phyloP scores from a whole-genome alignment of 2,888 invertebrate genomes.

The Ischnus inquisitorius region DNA sequence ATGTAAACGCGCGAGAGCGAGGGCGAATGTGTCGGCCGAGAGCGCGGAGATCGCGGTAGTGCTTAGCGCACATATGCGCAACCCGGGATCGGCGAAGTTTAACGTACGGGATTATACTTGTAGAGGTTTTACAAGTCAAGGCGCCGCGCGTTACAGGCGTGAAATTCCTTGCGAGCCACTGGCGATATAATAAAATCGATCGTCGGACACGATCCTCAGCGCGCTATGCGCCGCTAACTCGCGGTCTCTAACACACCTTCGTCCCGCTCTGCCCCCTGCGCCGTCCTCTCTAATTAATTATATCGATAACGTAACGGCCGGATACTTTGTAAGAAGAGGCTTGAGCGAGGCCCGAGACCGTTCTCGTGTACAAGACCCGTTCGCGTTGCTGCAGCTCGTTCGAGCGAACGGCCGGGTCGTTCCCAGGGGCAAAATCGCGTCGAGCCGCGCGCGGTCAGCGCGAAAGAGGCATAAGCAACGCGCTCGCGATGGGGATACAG shows the following conservation, averaged over 20 bases:
- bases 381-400: neutral
- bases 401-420: conserved; percentile 7
- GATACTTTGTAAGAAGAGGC: conserved; percentile 53
- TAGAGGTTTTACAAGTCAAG: neutral
- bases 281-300: conserved; percentile 73
- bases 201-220: conserved; percentile 62
- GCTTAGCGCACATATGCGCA: conserved; percentile 27
- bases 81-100: conserved; percentile 5
- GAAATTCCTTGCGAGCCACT: conserved; percentile 66
- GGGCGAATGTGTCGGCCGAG: conserved; percentile 2
- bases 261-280: neutral
- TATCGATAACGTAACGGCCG: conserved; percentile 75
- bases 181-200: conserved; percentile 67
- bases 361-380: conserved; percentile 24
- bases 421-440: conserved; percentile 31
- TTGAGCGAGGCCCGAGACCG: neutral
- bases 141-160: conserved; percentile 57
- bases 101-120: conserved; percentile 43
- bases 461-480: neutral
- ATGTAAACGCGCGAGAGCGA: conserved; percentile 35
- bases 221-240: conserved; percentile 13
- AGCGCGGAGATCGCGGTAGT: neutral
- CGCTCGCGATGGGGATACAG: neutral
- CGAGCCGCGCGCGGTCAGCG: conserved; percentile 1
- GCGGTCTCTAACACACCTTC: neutral